A percentile compares a stretch with the other conserved stretches of the same genome.
Conservation (phyloP, 1,140 invertebrate species). For the Reticulitermes speratus region DNA sequence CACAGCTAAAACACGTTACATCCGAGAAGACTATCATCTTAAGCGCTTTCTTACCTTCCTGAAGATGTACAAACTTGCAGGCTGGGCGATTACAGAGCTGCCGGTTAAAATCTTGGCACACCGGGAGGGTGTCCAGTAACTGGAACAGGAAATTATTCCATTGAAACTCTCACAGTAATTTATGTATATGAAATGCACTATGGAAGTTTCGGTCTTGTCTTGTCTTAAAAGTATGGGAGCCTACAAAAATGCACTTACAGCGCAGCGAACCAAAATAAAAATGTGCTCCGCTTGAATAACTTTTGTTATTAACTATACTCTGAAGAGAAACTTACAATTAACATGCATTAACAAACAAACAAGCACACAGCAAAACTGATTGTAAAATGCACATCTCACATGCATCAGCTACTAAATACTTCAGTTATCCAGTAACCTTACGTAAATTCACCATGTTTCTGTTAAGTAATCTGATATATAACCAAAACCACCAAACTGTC, state of each 20-base stretch:
- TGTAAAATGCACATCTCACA: neutral
- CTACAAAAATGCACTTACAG: slow-evolving; percentile 22
- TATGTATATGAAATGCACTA: neutral
- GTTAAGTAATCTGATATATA: neutral
- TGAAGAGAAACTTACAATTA: neutral
- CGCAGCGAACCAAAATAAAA: slow-evolving; percentile 31
- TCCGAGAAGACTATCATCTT: too few relatives aligned
- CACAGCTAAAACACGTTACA: too few relatives aligned
- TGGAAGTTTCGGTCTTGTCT: neutral
- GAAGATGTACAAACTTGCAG: slow-evolving; percentile 94
- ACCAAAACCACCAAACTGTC: neutral
- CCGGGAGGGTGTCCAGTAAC: slow-evolving; percentile 99
- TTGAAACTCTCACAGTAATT: neutral
- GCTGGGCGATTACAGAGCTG: slow-evolving; percentile 90
- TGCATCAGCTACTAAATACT: neutral
- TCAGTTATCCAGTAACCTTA: neutral
- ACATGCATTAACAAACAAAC: neutral
- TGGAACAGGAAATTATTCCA: slow-evolving; percentile 57
- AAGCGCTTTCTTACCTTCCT: slow-evolving; percentile 71
- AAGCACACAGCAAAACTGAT: neutral
- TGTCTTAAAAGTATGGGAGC: slow-evolving; percentile 30
- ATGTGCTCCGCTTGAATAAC: slow-evolving; percentile 13
- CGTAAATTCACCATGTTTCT: neutral
- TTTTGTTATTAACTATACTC: neutral
- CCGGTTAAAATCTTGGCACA: slow-evolving; percentile 99